Base-by-base conservation (phyloP, 92 coral and sea anemone genomes). In the Pocillopora meandrina region DNA sequence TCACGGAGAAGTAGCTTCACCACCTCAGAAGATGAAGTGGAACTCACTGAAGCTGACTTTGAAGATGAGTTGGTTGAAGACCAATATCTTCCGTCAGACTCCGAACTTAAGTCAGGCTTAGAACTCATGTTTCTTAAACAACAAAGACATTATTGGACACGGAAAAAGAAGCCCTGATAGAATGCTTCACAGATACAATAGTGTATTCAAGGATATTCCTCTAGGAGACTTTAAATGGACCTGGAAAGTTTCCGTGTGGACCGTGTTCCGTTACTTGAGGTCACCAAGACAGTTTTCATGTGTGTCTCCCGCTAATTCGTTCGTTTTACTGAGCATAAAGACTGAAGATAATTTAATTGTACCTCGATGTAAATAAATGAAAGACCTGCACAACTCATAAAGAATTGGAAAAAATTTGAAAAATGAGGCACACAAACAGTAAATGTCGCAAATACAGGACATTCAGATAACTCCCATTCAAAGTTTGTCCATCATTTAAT, bases 1-100 rank as follows among this genome's bases (percentile, higher is more conserved):
- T 94, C 98, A 9, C 92, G 93, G 65, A 80, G 95, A 86, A 90
- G 93, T 66, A 91, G 95, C 84, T 90, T 90, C 67, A 90, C 92
- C 18, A 92, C 98, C 11, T 89, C 95, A 71, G 96, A 95, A 35
- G 96, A 95, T 56, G 95, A 91, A 10, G 88, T 84, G 35, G 98
- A 96, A 17, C 81, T 94, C 15, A 91, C 95, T 20, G 98, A 96
- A 64, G 95, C 92, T 31, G 99, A 96, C 20, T 92, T 90, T 62
- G 98, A 95, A 52, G 99, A 96, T 63, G 99, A 96, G 57, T 88
- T 96, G 5, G 98, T 96, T 7, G 99, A 96, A 65, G 99, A 96
- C 63, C 96, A 94, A 61, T 96, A 94, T 56, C 74, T 96, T 21
- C 99, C 99, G 34, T 96, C 99, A 2, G 99, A 96, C 71, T 94